A percentile compares a stretch with the other conserved stretches of the same genome.
Conservation (phyloP, 2,113 vertebrate genomes). For the Ictidomys tridecemlineatus region DNA sequence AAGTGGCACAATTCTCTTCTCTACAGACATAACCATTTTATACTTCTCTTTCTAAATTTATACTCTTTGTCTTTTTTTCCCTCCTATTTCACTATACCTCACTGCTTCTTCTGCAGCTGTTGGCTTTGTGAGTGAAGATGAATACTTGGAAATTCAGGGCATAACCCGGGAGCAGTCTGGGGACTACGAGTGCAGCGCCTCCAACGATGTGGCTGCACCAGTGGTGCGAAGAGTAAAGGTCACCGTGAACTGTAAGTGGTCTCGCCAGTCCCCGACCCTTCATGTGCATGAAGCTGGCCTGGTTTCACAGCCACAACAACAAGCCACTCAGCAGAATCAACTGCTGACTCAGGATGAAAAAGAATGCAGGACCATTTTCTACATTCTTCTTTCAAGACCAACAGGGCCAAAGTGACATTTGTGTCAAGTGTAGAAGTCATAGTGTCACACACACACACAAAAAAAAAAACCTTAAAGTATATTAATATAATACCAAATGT, state of each 20-base stretch:
- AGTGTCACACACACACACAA: too few species aligned
- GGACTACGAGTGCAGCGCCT: conserved; percentile 96
- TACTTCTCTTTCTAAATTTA: neutral
- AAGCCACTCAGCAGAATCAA: too few species aligned
- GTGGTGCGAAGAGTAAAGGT: conserved; percentile 95
- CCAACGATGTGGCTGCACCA: conserved; percentile 93
- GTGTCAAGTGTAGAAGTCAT: neutral
- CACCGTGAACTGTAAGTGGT: conserved; percentile 97
- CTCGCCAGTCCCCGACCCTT: fast-evolving
- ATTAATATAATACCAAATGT: neutral
- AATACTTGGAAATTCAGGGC: conserved; percentile 96
- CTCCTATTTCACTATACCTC: neutral
- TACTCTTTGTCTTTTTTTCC: neutral
- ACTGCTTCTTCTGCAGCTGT: conserved; percentile 85
- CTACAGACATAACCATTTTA: neutral
- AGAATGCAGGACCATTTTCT: too few species aligned
- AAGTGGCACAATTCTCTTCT: neutral
- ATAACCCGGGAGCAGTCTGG: conserved; percentile 95
- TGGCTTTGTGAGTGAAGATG: conserved; percentile 94
- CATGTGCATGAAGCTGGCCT: fast-evolving
- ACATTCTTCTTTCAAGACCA: neutral
- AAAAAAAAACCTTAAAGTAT: neutral
- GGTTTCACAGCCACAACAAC: fast-evolving
- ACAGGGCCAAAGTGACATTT: neutral
- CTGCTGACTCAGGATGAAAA: neutral